Conservation (phyloP, 2,797 vertebrate species). For the Molossus alvarezi region DNA sequence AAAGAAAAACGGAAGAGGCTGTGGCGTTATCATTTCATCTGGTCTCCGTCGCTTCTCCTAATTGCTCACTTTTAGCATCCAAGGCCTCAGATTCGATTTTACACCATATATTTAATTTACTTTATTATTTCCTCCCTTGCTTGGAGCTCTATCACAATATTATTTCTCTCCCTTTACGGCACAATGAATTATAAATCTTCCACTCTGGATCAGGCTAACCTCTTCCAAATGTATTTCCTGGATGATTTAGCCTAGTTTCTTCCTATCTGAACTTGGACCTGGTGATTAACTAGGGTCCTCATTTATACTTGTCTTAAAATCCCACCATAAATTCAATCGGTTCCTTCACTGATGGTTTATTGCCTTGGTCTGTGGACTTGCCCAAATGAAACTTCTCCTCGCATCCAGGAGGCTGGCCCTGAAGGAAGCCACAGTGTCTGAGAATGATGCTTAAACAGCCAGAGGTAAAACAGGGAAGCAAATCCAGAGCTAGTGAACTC, state of each 20-base stretch:
- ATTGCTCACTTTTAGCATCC: slow-evolving; percentile 37
- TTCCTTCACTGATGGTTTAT: slow-evolving; percentile 79
- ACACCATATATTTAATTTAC: slow-evolving; percentile 67
- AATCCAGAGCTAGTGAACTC: not conserved
- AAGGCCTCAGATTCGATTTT: slow-evolving; percentile 47
- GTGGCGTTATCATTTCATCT: slow-evolving; percentile 8
- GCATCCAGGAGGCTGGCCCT: slow-evolving; percentile 62
- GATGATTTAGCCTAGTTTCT: slow-evolving; percentile 81
- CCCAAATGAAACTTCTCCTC: not conserved
- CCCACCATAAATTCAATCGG: slow-evolving; percentile 77
- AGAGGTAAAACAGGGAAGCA: not conserved
- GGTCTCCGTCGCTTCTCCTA: not conserved
- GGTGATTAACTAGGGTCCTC: slow-evolving; percentile 72
- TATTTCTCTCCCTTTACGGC: slow-evolving; percentile 85
- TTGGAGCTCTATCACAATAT: slow-evolving; percentile 85
- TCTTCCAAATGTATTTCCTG: slow-evolving; percentile 88
- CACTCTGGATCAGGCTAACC: slow-evolving; percentile 84
- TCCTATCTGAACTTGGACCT: slow-evolving; percentile 80
- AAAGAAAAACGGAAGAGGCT: slow-evolving; percentile 16
- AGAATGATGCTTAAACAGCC: not conserved
- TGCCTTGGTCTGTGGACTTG: slow-evolving; percentile 80
- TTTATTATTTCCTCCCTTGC: slow-evolving; percentile 78
- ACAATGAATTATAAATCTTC: slow-evolving; percentile 87
- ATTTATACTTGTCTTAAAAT: slow-evolving; percentile 85
- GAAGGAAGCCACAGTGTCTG: slow-evolving; percentile 48